These are phyloP conservation scores for Montipora capricornis DNA, from an alignment of 64 coral and sea anemone genomes.

Conservation along the genomic window DNA sequence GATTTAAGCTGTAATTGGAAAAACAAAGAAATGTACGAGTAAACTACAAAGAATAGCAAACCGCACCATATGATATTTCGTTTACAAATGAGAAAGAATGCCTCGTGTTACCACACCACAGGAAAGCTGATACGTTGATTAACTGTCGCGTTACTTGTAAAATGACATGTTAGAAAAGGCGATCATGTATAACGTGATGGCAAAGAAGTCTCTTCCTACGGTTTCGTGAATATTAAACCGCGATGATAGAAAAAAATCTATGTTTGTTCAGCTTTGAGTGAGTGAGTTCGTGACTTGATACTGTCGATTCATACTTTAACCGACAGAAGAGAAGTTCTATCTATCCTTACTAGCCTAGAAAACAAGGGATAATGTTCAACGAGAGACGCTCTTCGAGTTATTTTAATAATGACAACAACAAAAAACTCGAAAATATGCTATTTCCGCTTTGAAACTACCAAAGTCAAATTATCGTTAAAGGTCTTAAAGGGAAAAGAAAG, in stretches of 20 bases:
- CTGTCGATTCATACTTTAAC: not conserved
- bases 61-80: not conserved
- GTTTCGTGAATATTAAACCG: conserved; percentile 18
- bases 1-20: conserved; percentile 19
- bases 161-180: no score
- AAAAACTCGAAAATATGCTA: no score
- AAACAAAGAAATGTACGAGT: not conserved
- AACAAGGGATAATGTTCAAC: no score
- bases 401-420: no score
- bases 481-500: no score
- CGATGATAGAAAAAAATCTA: not conserved
- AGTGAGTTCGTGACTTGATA: conserved; percentile 8
- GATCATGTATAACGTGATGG: not conserved
- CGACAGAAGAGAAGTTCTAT: no score
- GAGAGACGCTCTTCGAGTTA: no score
- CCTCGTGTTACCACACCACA: not conserved
- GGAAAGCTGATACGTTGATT: not conserved
- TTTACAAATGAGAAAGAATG: not conserved
- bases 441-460: no score
- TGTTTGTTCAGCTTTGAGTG: conserved; percentile 35
- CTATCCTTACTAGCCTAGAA: no score
- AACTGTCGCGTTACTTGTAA: no score
- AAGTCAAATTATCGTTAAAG: no score
- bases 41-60: not conserved
- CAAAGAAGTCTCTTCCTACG: not conserved